Evolutionary conservation across 2,888 invertebrate genomes (phyloP), one percentile per base, ranked within the genome.

Genomic region (Archaeoteleia sp.): DNA sequence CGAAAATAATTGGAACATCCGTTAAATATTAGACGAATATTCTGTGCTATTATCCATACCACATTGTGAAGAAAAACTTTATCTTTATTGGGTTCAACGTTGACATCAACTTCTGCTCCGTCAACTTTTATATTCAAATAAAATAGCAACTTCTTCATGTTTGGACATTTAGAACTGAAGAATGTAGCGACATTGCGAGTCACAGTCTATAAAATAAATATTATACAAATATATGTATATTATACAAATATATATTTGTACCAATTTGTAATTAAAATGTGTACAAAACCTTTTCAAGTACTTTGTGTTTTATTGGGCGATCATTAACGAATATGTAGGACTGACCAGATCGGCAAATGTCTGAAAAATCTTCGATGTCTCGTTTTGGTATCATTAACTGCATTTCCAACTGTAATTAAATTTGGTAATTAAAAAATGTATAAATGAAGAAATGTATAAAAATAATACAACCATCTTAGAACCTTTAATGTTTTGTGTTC

Each of bases 41-140:
- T 42, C 8, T 14, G 34, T 27, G 6, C n/a, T 30, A 32, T 35
- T 7, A 48, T 15, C 42, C 48, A 51, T 81, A 88, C 89, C 84
- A 87, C 82, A 68, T 88, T 81, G 35, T 87, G 86, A 1, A 90
- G 78, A 32, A 88, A 77, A 29, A 90, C 86, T 74, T 81, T 85
- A 27, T 87, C 87, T 81, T 90, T 90, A 80, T 90, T 89, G 1
- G 90, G 89, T 62, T 90, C 90, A 35, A 89, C 73, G 81, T 90
- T 90, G 25, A 90, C 87, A 81, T 90, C 90, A 15, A 89, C 69
- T 12, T 85, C 81, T 15, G 78, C 73, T 5, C 88, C 76, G 9
- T 87, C 84, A 1, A 88, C 71, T 10, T 73, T 79, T 17, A 90
- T 75, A 23, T 82, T 80, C 1, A 88, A 17, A 54, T 87, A 79